phyloP scores from a whole-genome alignment of 2,888 invertebrate species.

The Nemapogon koenigi region DNA sequence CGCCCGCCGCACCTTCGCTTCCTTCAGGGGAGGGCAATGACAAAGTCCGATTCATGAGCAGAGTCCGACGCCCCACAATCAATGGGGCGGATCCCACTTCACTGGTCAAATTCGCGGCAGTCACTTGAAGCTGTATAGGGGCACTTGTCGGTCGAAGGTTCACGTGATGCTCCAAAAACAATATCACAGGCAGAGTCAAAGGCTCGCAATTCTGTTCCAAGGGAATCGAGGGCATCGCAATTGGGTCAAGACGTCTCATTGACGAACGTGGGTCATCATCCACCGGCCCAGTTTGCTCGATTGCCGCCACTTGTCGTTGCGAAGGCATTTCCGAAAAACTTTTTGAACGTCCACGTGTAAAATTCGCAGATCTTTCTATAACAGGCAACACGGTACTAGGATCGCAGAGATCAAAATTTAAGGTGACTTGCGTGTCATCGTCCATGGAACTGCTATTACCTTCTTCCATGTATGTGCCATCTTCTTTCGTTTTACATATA shows the following conservation, averaged over 20 bases:
- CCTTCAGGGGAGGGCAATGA: constrained; percentile 52
- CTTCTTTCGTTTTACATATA: constrained; percentile 45
- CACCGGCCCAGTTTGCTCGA: constrained; percentile 37
- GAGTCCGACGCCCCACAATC: constrained; percentile 46
- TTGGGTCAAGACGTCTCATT: constrained; percentile 53
- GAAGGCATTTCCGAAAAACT: constrained; percentile 44
- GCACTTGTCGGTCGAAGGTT: constrained; percentile 54
- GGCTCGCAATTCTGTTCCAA: constrained; percentile 36
- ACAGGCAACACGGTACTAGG: constrained; percentile 28
- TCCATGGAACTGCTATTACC: constrained; percentile 34
- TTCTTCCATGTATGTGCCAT: constrained; percentile 11
- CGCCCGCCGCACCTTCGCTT: constrained; percentile 41
- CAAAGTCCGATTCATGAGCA: constrained; percentile 49
- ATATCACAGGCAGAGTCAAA: constrained; percentile 50
- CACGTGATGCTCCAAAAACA: constrained; percentile 52
- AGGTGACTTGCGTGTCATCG: constrained; percentile 46
- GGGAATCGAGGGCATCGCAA: constrained; percentile 43
- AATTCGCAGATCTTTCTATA: constrained; percentile 26
- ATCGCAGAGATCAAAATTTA: constrained; percentile 25
- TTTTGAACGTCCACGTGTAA: constrained; percentile 40
- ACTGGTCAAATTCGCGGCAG: constrained; percentile 48
- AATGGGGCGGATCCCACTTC: constrained; percentile 48
- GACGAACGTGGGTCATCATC: constrained; percentile 46
- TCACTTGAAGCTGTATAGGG: constrained; percentile 53
- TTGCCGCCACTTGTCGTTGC: constrained; percentile 14